These are phyloP conservation scores for Helicoverpa zea DNA, from an alignment of 1,140 invertebrate species.

Conservation along the genomic window DNA sequence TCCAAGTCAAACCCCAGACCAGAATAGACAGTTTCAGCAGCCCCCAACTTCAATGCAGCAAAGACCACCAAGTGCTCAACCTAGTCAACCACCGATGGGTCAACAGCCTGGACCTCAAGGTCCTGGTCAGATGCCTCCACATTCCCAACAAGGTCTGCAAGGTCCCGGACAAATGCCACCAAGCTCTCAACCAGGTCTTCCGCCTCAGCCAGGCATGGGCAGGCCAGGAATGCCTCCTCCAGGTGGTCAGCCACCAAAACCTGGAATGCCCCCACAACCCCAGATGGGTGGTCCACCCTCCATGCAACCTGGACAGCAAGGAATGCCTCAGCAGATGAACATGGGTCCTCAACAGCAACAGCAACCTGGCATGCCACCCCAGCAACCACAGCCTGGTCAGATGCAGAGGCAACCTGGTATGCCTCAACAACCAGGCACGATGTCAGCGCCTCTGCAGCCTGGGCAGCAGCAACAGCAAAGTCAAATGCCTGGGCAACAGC, in stretches of 20 bases:
- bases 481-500: constrained; percentile 46
- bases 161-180: constrained; percentile 24
- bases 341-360: not conserved
- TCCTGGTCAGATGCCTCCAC: constrained; percentile 57
- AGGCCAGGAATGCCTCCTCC: constrained; percentile 54
- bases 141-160: constrained; percentile 58
- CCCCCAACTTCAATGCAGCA: constrained; percentile 50
- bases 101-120: constrained; percentile 57
- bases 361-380: constrained; percentile 51
- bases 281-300: constrained; percentile 31
- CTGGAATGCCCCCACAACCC: constrained; percentile 60
- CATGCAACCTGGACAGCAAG: constrained; percentile 50
- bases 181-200: constrained; percentile 57
- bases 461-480: constrained; percentile 10
- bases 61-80: constrained; percentile 64
- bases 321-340: constrained; percentile 26
- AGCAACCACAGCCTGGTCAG: constrained; percentile 7
- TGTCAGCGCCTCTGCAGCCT: no score
- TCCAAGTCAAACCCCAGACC: constrained; percentile 56
- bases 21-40: constrained; percentile 39
- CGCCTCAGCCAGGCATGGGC: constrained; percentile 57
- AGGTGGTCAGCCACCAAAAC: constrained; percentile 41
- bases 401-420: constrained; percentile 5
- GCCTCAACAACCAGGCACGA: not conserved
- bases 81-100: constrained; percentile 56